These are phyloP conservation scores for Alviniconcha marisindica DNA, from an alignment of 1,140 invertebrate genomes.

Conservation along the genomic window DNA sequence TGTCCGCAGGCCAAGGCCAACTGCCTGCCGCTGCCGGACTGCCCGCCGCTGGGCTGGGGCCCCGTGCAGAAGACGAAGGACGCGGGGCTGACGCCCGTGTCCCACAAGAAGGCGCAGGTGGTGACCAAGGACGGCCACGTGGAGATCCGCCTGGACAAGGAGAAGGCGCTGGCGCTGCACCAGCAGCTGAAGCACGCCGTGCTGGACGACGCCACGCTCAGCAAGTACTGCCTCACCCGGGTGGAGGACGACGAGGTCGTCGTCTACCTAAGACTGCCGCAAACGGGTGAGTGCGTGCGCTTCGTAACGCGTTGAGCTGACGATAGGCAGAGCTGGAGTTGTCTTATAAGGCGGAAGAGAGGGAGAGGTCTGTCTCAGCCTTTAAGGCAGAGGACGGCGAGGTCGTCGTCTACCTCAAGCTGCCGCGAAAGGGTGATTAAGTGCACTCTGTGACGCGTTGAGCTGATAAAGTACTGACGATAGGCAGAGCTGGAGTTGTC, in stretches of 20 bases:
- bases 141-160: constrained; percentile 67
- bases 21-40: constrained; percentile 68
- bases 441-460: too few species aligned
- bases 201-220: constrained; percentile 69
- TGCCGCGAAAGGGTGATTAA: too few species aligned
- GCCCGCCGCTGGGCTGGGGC: constrained; percentile 71
- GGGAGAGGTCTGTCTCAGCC: too few species aligned
- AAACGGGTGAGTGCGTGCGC: constrained; percentile 51
- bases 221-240: constrained; percentile 64
- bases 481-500: too few species aligned
- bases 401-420: not conserved
- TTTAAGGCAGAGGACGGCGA: too few species aligned
- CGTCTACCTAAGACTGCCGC: constrained; percentile 67
- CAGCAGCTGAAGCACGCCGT: constrained; percentile 65
- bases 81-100: constrained; percentile 65
- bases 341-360: too few species aligned
- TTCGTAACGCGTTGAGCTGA: too few species aligned
- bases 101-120: constrained; percentile 69
- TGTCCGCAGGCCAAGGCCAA: constrained; percentile 62
- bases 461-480: too few species aligned
- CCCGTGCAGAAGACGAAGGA: constrained; percentile 62
- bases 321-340: too few species aligned
- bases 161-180: constrained; percentile 63
- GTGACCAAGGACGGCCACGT: constrained; percentile 65
- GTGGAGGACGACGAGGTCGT: constrained; percentile 66